Percentiles rank a stretch among this genome's conserved stretches.
Conservation (phyloP, 2,888 invertebrate genomes). For the Cetonia aurata region DNA sequence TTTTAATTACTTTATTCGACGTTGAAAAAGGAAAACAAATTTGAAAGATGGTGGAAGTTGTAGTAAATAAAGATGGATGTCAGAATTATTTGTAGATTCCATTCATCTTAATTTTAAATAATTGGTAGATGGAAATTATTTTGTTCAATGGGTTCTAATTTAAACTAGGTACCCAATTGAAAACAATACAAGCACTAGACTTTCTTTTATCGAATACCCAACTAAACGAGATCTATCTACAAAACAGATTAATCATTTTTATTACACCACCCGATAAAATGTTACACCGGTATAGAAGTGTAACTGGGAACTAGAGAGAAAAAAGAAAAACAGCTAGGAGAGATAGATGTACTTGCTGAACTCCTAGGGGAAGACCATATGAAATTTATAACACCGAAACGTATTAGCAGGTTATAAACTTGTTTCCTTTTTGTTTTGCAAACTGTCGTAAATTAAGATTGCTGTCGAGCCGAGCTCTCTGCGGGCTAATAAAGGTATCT, state of each 20-base stretch:
- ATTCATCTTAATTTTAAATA: no score
- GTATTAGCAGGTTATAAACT: slow-evolving; percentile 33
- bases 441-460: slow-evolving; percentile 28
- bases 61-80: no score
- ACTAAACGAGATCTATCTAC: background rate
- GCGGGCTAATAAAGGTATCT: slow-evolving; percentile 9
- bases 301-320: slow-evolving; percentile 9
- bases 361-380: slow-evolving; percentile 12
- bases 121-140: no score
- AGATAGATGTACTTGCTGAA: slow-evolving; percentile 21
- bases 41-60: no score
- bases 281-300: background rate
- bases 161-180: no score
- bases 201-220: no score
- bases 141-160: no score
- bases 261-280: slow-evolving; percentile 18
- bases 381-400: slow-evolving; percentile 30
- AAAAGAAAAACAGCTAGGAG: slow-evolving; percentile 14
- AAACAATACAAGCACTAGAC: no score
- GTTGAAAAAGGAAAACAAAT: background rate
- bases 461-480: background rate
- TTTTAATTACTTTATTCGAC: slow-evolving; percentile 30
- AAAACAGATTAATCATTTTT: slow-evolving; percentile 14
- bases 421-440: slow-evolving; percentile 26
- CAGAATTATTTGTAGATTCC: no score